Evolutionary conservation across 2,797 vertebrate species (phyloP), one percentile per base, ranked within the genome.

Genomic region (Jordanella pulchra): DNA sequence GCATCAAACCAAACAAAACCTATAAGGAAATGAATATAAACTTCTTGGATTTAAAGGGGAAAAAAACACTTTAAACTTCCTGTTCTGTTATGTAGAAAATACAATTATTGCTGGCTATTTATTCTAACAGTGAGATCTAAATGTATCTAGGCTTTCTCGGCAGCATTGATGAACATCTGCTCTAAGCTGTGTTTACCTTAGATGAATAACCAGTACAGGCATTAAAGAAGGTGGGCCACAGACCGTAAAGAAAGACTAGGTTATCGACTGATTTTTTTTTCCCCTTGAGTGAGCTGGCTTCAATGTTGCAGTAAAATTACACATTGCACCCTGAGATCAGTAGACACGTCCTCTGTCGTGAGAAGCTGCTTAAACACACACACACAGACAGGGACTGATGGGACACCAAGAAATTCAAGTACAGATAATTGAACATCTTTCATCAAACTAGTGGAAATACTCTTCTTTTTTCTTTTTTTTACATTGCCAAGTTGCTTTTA

Each of bases 271-370:
- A 25, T 39, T 39, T 39, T 39, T 60, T 21, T 84, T 76, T 77
- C 77, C 86, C 84, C 83, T 69, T 72, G 75, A 81, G 85, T 83
- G 67, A 71, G 69, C 42, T 30, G 58, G 67, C 84, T 67, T 81
- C 68, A 64, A 69, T 74, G 76, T 56, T 58, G 76, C 70, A 76
- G 67, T 72, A 83, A 89, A 85, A 90, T 86, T 82, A 86, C 83
- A 89, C 83, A 89, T 87, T 89, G 80, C 85, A 73, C 76, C 69
- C 58, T 73, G 81, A 81, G 78, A 86, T 84, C 80, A 83, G 77
- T 80, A 80, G 86, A 86, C 87, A 86, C 83, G 81, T 87, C 80
- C 72, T 90, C 67, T 76, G 81, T 89, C 84, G 86, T 53, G 14
- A 73, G 30, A 51, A 28, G 70, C 53, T 1, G 21, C 67, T 69